phyloP scores from a whole-genome alignment of 2,113 vertebrate genomes.

The Pandion haliaetus region DNA sequence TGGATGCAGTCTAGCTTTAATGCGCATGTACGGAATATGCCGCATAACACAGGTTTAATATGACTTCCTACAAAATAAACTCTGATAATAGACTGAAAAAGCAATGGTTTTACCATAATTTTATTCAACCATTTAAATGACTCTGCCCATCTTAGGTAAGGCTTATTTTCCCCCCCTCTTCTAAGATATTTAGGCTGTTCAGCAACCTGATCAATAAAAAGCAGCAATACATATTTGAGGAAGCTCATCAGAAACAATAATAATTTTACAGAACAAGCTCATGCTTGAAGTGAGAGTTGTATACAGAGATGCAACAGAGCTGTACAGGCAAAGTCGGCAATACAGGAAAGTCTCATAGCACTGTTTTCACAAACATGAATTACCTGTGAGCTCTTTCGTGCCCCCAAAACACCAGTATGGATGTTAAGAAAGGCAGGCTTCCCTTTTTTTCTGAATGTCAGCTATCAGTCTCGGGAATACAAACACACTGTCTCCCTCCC shows the following conservation, averaged over 20 bases:
- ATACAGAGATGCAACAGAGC: neutral
- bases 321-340: neutral
- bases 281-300: neutral
- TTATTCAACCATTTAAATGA: neutral
- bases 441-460: neutral
- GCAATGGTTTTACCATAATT: neutral
- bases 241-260: neutral
- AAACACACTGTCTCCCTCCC: neutral
- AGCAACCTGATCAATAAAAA: neutral
- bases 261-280: neutral
- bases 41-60: neutral
- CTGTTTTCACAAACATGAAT: neutral
- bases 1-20: neutral
- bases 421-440: neutral
- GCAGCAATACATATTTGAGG: neutral
- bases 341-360: neutral
- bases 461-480: neutral
- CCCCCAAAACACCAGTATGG: neutral
- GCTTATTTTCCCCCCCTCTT: neutral
- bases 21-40: accelerated
- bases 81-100: neutral
- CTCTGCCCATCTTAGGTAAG: neutral
- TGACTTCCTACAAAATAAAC: neutral
- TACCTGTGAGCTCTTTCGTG: neutral
- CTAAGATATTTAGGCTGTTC: neutral